phyloP scores from a whole-genome alignment of 2,888 invertebrate genomes.

The Drosophila buzzatii region DNA sequence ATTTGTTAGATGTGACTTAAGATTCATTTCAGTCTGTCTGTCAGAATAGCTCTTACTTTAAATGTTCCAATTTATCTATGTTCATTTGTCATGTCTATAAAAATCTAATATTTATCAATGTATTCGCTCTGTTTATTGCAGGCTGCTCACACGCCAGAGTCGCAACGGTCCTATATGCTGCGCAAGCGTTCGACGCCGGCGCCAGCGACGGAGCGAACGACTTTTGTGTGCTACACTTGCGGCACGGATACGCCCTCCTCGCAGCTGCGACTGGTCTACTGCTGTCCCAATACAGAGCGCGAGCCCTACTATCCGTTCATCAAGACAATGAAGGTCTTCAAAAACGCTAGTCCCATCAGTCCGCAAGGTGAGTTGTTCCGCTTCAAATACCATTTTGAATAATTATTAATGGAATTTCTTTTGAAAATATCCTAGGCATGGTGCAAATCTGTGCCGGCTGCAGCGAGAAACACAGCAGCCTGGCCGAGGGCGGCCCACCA shows the following conservation, averaged over 20 bases:
- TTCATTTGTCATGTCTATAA: background rate
- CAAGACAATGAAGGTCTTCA: slow-evolving; percentile 91
- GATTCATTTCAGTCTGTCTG: background rate
- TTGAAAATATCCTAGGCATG: slow-evolving; percentile 86
- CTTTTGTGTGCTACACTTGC: slow-evolving; percentile 96
- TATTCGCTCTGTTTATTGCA: slow-evolving; percentile 74
- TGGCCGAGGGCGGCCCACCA: slow-evolving; percentile 85
- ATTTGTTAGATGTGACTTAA: background rate
- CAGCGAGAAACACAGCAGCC: slow-evolving; percentile 89
- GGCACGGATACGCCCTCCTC: slow-evolving; percentile 92
- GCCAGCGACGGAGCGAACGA: slow-evolving; percentile 86
- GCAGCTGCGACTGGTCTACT: slow-evolving; percentile 92
- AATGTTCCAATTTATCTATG: background rate
- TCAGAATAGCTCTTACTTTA: background rate
- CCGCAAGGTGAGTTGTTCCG: slow-evolving; percentile 89
- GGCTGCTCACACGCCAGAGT: slow-evolving; percentile 90
- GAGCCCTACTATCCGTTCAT: slow-evolving; percentile 97
- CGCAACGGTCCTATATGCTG: slow-evolving; percentile 92
- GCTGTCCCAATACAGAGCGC: slow-evolving; percentile 92
- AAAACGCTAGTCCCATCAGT: slow-evolving; percentile 95
- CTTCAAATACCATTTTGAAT: too few species aligned
- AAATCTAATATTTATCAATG: slow-evolving; percentile 19
- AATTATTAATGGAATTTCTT: background rate
- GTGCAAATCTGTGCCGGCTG: slow-evolving; percentile 95
- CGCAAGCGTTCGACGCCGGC: slow-evolving; percentile 90